phyloP scores from a whole-genome alignment of 1,140 invertebrate genomes.

The Tetranychus urticae region DNA sequence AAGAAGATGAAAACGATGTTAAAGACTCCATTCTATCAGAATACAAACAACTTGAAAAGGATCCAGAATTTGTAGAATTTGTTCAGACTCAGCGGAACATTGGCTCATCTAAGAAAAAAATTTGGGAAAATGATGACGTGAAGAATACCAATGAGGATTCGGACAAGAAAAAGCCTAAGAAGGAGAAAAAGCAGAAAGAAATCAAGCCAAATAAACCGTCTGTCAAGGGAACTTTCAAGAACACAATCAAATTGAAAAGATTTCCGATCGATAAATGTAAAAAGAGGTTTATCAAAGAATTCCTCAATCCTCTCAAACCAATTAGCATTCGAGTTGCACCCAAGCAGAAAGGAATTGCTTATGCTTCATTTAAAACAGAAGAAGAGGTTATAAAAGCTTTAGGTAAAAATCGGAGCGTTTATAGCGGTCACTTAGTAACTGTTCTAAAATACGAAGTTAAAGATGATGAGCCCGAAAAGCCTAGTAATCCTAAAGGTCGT shows the following conservation, averaged over 20 bases:
- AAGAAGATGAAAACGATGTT: background rate
- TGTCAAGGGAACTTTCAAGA: constrained; percentile 11
- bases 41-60: constrained; percentile 42
- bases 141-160: background rate
- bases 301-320: constrained; percentile 52
- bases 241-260: constrained; percentile 30
- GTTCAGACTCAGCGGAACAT: constrained; percentile 42
- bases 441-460: constrained; percentile 17
- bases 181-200: constrained; percentile 19
- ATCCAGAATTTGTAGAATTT: constrained; percentile 70
- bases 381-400: constrained; percentile 55
- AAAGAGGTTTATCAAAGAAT: constrained; percentile 46
- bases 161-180: constrained; percentile 5
- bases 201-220: constrained; percentile 14
- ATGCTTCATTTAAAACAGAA: constrained; percentile 63
- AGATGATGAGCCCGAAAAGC: constrained; percentile 16
- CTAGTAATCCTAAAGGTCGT: constrained; percentile 28
- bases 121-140: background rate
- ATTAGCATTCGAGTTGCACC: constrained; percentile 50
- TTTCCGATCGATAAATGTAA: constrained; percentile 29
- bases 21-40: background rate
- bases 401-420: constrained; percentile 60
- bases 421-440: constrained; percentile 22
- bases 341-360: constrained; percentile 55
- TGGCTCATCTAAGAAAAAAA: constrained; percentile 24